Conservation (phyloP, 30 jellyfish, hydroid and myxozoan species). For the Hydra vulgaris region DNA sequence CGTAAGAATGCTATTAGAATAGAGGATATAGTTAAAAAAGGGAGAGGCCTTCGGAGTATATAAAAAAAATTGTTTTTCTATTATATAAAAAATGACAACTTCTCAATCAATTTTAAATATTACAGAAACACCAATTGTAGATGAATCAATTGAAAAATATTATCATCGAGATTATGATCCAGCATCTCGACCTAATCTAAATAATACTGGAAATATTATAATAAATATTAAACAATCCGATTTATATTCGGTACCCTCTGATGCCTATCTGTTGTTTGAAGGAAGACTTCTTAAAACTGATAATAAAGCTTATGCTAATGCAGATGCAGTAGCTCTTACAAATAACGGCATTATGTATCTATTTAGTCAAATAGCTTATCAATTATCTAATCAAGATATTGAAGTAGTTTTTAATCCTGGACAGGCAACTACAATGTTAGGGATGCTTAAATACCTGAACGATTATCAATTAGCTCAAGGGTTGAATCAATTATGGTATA, state of each 20-base stretch:
- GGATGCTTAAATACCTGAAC: neutral
- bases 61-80: no score
- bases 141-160: neutral
- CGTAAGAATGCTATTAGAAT: no score
- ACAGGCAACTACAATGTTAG: neutral
- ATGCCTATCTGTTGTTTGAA: neutral
- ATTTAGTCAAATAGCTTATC: neutral
- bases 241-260: neutral
- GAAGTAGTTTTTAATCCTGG: neutral
- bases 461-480: neutral
- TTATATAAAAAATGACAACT: neutral
- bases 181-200: neutral
- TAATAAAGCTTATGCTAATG: neutral
- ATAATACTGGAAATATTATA: neutral
- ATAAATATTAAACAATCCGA: neutral
- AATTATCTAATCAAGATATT: neutral
- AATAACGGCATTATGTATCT: neutral
- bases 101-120: neutral
- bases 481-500: neutral
- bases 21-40: no score
- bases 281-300: neutral
- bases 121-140: neutral
- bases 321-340: neutral
- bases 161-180: neutral
- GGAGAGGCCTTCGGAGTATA: neutral